Conservation (phyloP, 2,113 vertebrate species). For the Lamprotornis superbus region DNA sequence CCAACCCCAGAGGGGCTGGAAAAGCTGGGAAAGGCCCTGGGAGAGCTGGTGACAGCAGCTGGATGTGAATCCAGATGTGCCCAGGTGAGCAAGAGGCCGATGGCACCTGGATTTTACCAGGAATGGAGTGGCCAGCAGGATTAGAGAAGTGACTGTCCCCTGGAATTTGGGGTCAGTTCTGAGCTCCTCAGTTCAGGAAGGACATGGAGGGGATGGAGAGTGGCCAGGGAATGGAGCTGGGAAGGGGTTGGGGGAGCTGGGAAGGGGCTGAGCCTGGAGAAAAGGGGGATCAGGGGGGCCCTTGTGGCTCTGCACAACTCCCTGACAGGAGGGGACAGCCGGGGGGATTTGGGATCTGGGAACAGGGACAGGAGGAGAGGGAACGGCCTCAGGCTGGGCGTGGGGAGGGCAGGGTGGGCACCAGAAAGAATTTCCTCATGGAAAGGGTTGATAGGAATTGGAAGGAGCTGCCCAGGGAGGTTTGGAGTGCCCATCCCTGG, state of each 20-base stretch:
- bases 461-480: accelerated
- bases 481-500: neutral
- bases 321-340: neutral
- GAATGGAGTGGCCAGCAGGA: neutral
- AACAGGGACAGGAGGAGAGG: neutral
- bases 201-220: neutral
- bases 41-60: neutral
- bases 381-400: neutral
- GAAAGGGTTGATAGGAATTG: neutral
- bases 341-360: neutral
- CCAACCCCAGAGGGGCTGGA: neutral
- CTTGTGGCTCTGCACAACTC: neutral
- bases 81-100: accelerated
- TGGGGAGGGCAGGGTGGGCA: accelerated
- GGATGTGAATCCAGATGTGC: neutral
- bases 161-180: neutral
- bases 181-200: neutral
- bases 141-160: neutral
- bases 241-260: neutral
- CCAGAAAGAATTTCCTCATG: accelerated
- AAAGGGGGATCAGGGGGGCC: neutral
- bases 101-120: neutral
- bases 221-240: neutral
- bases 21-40: neutral
- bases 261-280: neutral